phyloP scores from a whole-genome alignment of 2,797 vertebrate genomes.

The Craterocephalus amniculus region DNA sequence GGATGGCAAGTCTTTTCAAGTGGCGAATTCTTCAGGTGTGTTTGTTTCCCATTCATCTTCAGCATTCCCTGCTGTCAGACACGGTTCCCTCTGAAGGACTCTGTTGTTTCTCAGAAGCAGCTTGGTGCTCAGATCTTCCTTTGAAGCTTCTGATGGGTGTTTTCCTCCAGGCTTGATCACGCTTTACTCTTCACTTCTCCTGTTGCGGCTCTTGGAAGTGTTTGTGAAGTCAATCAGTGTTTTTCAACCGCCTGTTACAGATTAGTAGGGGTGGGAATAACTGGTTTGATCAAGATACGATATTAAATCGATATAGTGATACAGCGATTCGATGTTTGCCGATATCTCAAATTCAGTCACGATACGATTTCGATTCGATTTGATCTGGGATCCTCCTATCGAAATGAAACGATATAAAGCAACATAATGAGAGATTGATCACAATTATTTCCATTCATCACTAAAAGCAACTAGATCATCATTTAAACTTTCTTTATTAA shows the following conservation, averaged over 20 bases:
- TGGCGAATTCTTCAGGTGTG: background rate
- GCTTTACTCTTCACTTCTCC: constrained; percentile 20
- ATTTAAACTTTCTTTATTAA: too few relatives aligned
- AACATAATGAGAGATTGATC: too few relatives aligned
- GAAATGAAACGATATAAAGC: too few relatives aligned
- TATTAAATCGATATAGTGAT: too few relatives aligned
- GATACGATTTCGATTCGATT: too few relatives aligned
- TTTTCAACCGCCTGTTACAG: background rate
- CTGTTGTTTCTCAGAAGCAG: constrained; percentile 34
- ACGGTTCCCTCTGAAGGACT: constrained; percentile 36
- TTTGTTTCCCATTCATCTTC: constrained; percentile 12
- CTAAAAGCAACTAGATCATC: too few relatives aligned
- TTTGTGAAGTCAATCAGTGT: constrained; percentile 8
- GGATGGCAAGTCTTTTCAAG: constrained; percentile 23
- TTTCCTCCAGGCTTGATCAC: constrained; percentile 56
- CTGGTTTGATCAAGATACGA: too few relatives aligned
- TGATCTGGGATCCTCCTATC: too few relatives aligned
- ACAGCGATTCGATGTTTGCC: too few relatives aligned
- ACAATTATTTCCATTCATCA: too few relatives aligned
- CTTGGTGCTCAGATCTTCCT: constrained; percentile 60
- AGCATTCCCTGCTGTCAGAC: constrained; percentile 57
- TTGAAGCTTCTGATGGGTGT: constrained; percentile 59
- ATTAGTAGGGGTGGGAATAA: too few relatives aligned
- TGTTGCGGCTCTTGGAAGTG: constrained; percentile 2
- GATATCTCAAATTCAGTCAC: too few relatives aligned